Conservation (phyloP, 2,888 invertebrate genomes). For the Chromoteleia sp. region DNA sequence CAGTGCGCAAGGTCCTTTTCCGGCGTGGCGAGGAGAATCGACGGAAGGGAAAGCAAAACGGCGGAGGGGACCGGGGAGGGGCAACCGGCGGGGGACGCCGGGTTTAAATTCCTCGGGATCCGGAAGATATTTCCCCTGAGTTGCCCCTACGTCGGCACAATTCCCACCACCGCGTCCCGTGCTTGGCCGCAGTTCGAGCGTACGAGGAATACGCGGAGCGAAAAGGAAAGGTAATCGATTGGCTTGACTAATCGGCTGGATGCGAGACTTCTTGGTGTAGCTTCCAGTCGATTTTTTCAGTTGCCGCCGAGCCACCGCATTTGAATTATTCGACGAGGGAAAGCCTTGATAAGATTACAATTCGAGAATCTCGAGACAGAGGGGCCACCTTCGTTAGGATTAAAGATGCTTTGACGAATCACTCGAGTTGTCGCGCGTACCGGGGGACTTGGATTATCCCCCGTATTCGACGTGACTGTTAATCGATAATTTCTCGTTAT, state of each 20-base stretch:
- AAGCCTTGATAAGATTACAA: constrained; percentile 62
- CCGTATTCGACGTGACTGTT: constrained; percentile 18
- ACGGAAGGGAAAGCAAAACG: constrained; percentile 11
- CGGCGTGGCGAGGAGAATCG: constrained; percentile 11
- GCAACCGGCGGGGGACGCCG: neutral
- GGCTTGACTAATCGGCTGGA: constrained; percentile 69
- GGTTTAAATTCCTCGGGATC: constrained; percentile 63
- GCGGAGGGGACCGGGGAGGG: neutral
- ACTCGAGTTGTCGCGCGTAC: constrained; percentile 21
- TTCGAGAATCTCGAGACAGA: constrained; percentile 18
- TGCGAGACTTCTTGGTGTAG: constrained; percentile 56
- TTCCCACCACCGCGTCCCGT: constrained; percentile 13
- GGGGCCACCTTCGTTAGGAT: constrained; percentile 48
- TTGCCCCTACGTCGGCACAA: constrained; percentile 19
- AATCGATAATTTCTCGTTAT: constrained; percentile 59
- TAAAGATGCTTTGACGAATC: constrained; percentile 64
- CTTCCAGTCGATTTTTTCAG: constrained; percentile 55
- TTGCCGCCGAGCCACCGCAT: constrained; percentile 32
- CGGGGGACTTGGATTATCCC: constrained; percentile 27
- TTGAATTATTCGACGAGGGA: constrained; percentile 47
- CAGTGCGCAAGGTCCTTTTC: constrained; percentile 53
- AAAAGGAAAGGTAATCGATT: constrained; percentile 65
- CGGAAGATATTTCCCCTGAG: constrained; percentile 51
- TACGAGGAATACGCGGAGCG: constrained; percentile 46
- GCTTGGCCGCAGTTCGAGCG: constrained; percentile 29